Evolutionary conservation across 2,797 vertebrate genomes (phyloP), one percentile per base, ranked within the genome.

Genomic region (Salmo trutta): DNA sequence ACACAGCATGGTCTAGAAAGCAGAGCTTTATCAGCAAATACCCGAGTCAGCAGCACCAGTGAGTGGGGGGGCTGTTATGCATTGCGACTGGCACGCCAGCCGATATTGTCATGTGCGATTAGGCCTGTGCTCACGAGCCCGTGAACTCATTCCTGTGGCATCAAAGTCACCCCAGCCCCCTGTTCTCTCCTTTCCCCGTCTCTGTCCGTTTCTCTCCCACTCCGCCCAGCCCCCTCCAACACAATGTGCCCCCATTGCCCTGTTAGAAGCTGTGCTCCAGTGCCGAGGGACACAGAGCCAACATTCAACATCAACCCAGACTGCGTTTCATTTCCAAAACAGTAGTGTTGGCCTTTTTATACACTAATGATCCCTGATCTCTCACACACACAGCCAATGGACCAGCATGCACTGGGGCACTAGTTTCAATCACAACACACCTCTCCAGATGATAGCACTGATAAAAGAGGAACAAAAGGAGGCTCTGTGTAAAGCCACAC

Each of bases 71-170:
- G 21, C 62, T 47, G 87, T 90, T 91, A 91, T 89, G 89, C 82
- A 81, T 85, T 87, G 87, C 88, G 90, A 93, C 92, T 92, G 92
- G 90, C 89, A 90, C 93, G 94, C 91, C 91, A 92, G 92, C 93
- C 88, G 79, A 90, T 89, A 91, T 92, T 93, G 94, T 94, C 94
- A 93, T 90, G 89, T 93, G 87, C 83, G 88, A 93, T 94, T 92
- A 94, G 88, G 82, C 82, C 85, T 84, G 81, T 82, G 91, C 89
- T 93, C 88, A 90, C 79, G 86, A 91, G 91, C 85, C 91, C 89
- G 91, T 93, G 91, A 93, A 93, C 85, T 91, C 87, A 91, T 90
- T 92, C 90, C 90, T 90, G 73, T 87, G 91, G 92, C 91, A 89
- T 91, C 87, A 84, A 84, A 92, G 86, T 90, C 86, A 82, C 79